phyloP scores from a whole-genome alignment of 2,797 vertebrate genomes.

The Sciurus carolinensis region DNA sequence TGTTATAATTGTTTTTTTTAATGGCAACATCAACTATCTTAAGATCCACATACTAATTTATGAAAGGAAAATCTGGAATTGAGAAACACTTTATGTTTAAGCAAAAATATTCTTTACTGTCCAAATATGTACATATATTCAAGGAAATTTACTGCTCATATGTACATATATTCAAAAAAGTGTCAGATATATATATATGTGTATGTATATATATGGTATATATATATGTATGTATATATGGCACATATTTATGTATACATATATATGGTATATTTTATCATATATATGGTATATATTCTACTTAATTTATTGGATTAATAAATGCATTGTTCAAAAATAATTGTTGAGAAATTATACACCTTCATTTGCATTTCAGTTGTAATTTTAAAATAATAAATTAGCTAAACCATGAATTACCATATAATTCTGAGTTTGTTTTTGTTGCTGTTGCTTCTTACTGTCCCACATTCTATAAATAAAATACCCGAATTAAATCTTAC shows the following conservation, averaged over 20 bases:
- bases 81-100: background rate
- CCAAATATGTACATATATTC: background rate
- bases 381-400: slow-evolving; percentile 39
- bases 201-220: too few species aligned
- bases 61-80: background rate
- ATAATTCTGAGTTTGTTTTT: background rate
- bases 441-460: background rate
- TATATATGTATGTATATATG: background rate
- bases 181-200: background rate
- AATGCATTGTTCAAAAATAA: background rate
- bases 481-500: background rate
- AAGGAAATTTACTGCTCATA: background rate
- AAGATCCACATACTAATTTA: background rate
- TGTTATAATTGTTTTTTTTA: background rate
- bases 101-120: background rate
- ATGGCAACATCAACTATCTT: background rate
- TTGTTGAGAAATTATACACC: background rate
- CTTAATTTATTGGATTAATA: background rate
- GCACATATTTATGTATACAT: background rate
- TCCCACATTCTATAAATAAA: slow-evolving; percentile 57
- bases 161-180: too few species aligned
- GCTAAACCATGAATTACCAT: background rate
- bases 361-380: background rate
- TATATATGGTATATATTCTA: background rate
- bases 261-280: too few species aligned